Conservation (phyloP, 1,140 invertebrate species). For the Campoletis sonorensis region DNA sequence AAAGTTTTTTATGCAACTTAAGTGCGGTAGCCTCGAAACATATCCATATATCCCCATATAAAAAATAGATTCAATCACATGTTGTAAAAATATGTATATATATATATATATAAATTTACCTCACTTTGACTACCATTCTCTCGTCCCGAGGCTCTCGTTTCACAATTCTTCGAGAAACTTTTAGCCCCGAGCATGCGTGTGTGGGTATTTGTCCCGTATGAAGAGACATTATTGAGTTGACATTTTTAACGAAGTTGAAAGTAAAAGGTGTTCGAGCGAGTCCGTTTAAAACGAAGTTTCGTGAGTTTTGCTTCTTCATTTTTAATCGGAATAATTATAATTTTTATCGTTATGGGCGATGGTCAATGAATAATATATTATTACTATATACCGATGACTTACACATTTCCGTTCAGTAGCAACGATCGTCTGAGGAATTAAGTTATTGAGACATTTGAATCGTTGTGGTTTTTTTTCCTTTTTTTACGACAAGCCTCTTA, state of each 20-base stretch:
- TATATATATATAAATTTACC: not conserved
- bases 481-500: too few species aligned
- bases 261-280: conserved; percentile 23
- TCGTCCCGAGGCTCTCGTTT: conserved; percentile 17
- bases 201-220: not conserved
- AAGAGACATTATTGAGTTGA: conserved; percentile 20
- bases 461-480: too few species aligned
- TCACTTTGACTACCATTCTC: not conserved
- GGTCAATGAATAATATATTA: not conserved
- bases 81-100: not conserved
- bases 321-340: not conserved
- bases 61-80: not conserved
- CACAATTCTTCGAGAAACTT: conserved; percentile 34
- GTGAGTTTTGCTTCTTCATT: not conserved
- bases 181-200: conserved; percentile 20
- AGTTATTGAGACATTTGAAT: too few species aligned
- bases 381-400: not conserved
- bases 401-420: too few species aligned
- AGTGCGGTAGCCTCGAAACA: not conserved
- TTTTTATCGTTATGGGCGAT: not conserved
- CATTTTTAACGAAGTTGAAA: conserved; percentile 34
- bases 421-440: too few species aligned
- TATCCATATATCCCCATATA: not conserved
- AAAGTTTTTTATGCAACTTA: not conserved
- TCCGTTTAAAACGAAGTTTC: not conserved